These are phyloP conservation scores for Pseudococcus longispinus DNA, from an alignment of 2,888 invertebrate species.

Conservation along the genomic window DNA sequence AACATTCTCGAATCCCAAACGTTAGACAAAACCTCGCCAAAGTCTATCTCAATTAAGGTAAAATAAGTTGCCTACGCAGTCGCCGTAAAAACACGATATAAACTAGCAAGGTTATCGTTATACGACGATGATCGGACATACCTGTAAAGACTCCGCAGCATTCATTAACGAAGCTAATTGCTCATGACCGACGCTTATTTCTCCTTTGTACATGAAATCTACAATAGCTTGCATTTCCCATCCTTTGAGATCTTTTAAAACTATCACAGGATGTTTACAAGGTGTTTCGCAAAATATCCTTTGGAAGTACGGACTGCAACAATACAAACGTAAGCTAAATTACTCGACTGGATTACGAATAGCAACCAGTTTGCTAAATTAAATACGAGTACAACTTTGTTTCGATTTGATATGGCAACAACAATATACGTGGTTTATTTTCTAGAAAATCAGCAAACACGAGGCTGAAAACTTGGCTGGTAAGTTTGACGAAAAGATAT, in stretches of 20 bases:
- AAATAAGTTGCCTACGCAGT: background rate
- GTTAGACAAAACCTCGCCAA: background rate
- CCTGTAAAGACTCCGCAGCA: slow-evolving; percentile 85
- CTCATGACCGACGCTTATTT: slow-evolving; percentile 86
- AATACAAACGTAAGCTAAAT: slow-evolving; percentile 50
- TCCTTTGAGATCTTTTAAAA: slow-evolving; percentile 86
- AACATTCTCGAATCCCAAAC: background rate
- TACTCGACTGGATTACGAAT: background rate
- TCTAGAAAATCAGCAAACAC: background rate
- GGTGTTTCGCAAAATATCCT: slow-evolving; percentile 88
- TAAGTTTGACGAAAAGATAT: background rate
- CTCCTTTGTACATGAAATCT: slow-evolving; percentile 93
- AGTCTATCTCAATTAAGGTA: background rate
- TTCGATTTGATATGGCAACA: background rate
- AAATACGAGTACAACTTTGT: background rate
- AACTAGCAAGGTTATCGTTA: background rate
- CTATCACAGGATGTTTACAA: slow-evolving; percentile 92
- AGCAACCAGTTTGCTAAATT: background rate
- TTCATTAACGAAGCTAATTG: slow-evolving; percentile 83
- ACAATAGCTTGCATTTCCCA: slow-evolving; percentile 90
- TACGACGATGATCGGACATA: slow-evolving; percentile 59
- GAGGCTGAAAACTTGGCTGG: background rate
- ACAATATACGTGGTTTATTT: background rate
- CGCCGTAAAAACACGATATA: background rate
- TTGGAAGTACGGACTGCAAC: slow-evolving; percentile 85